Evolutionary conservation across 2,113 vertebrate genomes (phyloP).

Genomic region (Mormoops blainvillei): DNA sequence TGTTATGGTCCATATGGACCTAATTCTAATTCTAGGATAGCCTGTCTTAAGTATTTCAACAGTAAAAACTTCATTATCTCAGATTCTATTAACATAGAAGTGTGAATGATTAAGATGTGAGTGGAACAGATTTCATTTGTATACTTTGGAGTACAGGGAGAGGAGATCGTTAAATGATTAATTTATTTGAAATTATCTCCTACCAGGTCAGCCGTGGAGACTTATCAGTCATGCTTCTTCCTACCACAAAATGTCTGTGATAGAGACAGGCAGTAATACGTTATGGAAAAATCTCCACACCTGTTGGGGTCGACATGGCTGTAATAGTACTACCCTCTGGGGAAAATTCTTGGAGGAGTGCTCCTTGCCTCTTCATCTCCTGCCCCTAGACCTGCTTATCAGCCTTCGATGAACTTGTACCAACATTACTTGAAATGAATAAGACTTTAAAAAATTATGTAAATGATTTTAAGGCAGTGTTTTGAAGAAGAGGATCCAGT

Average conservation of each 20-base stretch:
- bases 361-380: background rate
- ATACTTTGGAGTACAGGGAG: background rate
- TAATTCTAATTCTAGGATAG: background rate
- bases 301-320: background rate
- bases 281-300: background rate
- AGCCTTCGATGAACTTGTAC: background rate
- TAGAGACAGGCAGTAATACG: background rate
- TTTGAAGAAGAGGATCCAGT: constrained; percentile 7
- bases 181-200: background rate
- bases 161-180: background rate
- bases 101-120: background rate
- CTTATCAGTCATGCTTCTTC: background rate
- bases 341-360: background rate
- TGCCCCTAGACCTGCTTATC: background rate
- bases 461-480: background rate
- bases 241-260: background rate
- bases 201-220: background rate
- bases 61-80: background rate
- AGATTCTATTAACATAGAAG: background rate
- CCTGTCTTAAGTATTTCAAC: background rate
- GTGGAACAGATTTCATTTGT: background rate
- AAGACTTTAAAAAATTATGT: background rate
- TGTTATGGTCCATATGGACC: background rate
- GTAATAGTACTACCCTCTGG: background rate
- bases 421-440: constrained; percentile 16